Conservation (phyloP, 2,797 vertebrate genomes). For the Phoxinus dragarum region DNA sequence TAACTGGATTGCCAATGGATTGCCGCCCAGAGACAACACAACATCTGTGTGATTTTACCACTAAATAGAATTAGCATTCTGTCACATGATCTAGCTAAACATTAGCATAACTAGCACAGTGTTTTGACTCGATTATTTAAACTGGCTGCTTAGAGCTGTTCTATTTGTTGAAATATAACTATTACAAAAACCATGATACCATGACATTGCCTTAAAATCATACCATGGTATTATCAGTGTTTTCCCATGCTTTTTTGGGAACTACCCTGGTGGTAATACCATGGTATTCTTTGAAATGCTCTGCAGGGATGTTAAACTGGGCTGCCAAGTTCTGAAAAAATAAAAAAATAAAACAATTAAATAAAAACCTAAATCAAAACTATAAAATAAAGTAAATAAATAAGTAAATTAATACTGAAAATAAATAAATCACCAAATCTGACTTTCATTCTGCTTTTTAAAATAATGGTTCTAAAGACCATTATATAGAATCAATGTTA, state of each 20-base stretch:
- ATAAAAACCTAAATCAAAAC: background rate
- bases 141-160: background rate
- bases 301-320: background rate
- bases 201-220: background rate
- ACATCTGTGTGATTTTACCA: conserved; percentile 40
- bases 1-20: conserved; percentile 40
- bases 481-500: background rate
- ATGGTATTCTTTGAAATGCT: background rate
- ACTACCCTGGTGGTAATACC: background rate
- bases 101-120: conserved; percentile 4
- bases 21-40: conserved; percentile 32
- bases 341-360: background rate
- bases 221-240: background rate
- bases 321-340: background rate
- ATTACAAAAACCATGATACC: background rate
- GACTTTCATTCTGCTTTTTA: background rate
- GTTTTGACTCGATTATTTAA: background rate
- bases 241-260: background rate
- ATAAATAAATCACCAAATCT: background rate
- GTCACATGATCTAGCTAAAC: conserved; percentile 15
- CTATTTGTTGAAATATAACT: background rate
- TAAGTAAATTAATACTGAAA: background rate
- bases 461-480: background rate
- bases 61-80: conserved; percentile 18
- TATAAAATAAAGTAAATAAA: background rate